Evolutionary conservation across 2,113 vertebrate species (phyloP), one percentile per base, ranked within the genome.

Genomic region (Coryphaenoides rupestris): DNA sequence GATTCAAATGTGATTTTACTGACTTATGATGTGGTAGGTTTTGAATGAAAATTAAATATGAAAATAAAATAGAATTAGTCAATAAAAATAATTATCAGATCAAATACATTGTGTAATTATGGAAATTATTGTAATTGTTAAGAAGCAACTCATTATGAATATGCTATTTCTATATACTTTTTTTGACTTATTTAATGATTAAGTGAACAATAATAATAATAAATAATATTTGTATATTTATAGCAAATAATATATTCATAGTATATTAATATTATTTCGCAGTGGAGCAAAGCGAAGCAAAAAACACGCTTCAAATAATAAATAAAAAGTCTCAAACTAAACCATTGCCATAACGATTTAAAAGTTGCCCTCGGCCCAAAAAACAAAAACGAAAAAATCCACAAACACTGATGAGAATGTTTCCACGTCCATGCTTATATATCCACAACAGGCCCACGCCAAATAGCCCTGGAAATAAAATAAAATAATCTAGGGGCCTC

Each of bases 391-490:
- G 12, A 13, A 54, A n/a, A 54, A 19, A 19, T 17, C 21, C 21
- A 54, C 7, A 19, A 53, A 54, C 52, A 19, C 21, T 55, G 19
- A 55, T 23, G 85, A 90, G 81, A 90, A 82, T 79, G 85, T 88
- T 88, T 92, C 89, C 87, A 90, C 89, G 90, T 88, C 84, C 77
- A 78, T 77, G 84, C 66, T 78, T 76, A 68, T 87, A 89, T 90
- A 87, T 74, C 87, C 89, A 89, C 90, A n/a, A 74, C 88, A 91
- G 89, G 89, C 89, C n/a, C 91, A 89, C 90, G 87, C 87, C 89
- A 91, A 92, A 91, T 91, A 88, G 85, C 86, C 88, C 88, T 40
- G 33, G 33, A 40, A 40, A 40, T 40, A 89, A 87, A n/a, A n/a
- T n/a, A n/a, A 89, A 88, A 91, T 91, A 91, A 91, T 86, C 86